These are phyloP conservation scores for Lochmaea crataegi DNA, from an alignment of 2,888 invertebrate genomes.

Conservation along the genomic window DNA sequence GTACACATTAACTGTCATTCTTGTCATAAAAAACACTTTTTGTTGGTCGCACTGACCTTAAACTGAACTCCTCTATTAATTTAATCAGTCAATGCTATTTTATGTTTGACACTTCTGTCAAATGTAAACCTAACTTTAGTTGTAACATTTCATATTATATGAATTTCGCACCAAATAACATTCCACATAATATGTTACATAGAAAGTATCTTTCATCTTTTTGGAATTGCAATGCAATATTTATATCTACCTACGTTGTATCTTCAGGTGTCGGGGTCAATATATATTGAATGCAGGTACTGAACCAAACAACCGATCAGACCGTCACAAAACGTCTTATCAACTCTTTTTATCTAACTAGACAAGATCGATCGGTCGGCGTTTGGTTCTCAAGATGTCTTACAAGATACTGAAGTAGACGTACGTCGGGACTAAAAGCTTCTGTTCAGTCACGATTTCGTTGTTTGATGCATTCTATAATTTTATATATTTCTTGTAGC, in stretches of 20 bases:
- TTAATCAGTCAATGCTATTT: no score
- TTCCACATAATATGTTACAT: no score
- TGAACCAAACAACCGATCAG: not conserved
- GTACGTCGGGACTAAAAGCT: slow-evolving; percentile 40
- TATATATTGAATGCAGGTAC: not conserved
- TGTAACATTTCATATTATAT: no score
- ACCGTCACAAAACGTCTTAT: slow-evolving; percentile 17
- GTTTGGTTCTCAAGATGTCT: slow-evolving; percentile 30
- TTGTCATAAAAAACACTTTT: no score
- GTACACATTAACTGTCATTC: no score
- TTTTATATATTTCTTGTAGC: slow-evolving; percentile 30
- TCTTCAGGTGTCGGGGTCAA: not conserved
- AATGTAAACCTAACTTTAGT: no score
- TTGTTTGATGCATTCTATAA: slow-evolving; percentile 41
- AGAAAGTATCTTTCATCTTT: no score
- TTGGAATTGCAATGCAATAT: no score
- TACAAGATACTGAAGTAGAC: slow-evolving; percentile 35
- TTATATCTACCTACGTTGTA: not conserved
- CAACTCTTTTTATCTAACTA: slow-evolving; percentile 18
- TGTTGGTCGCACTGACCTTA: no score
- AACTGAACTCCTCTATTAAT: no score
- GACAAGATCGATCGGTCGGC: slow-evolving; percentile 24
- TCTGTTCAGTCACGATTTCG: slow-evolving; percentile 42
- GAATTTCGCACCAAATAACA: no score
- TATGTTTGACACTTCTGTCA: no score